Conservation (phyloP, 2,113 vertebrate species). For the Carassius auratus region DNA sequence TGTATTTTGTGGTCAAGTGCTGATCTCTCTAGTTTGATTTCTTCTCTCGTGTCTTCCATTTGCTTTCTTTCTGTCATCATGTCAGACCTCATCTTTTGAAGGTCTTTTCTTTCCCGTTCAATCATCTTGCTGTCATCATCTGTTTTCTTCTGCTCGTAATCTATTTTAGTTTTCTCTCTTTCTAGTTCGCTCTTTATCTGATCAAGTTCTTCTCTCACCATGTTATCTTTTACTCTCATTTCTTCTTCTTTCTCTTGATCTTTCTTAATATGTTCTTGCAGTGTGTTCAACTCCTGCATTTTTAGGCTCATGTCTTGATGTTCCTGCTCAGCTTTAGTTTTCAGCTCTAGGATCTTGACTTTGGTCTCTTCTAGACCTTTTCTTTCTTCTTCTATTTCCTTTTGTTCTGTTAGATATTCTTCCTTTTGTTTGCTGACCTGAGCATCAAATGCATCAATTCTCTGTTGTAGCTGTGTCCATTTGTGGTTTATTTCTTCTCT, state of each 20-base stretch:
- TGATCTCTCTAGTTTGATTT: too few species aligned
- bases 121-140: too few species aligned
- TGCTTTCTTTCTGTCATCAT: too few species aligned
- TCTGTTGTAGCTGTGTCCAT: background rate
- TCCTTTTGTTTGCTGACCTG: background rate
- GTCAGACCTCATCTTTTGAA: too few species aligned
- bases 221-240: background rate
- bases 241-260: background rate
- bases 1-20: too few species aligned
- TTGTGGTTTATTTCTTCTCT: background rate
- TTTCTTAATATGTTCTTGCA: too few species aligned
- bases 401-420: background rate
- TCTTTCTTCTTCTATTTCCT: background rate
- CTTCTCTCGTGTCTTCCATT: too few species aligned
- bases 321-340: background rate
- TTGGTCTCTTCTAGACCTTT: background rate
- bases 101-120: too few species aligned
- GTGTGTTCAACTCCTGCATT: too few species aligned
- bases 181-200: background rate
- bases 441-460: background rate
- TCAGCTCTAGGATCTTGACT: background rate
- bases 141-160: too few species aligned
- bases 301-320: background rate
- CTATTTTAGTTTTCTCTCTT: conserved; percentile 11
- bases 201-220: conserved; percentile 36